These are phyloP conservation scores for Carcharodon carcharias DNA, from an alignment of 2,797 vertebrate species.

Conservation along the genomic window DNA sequence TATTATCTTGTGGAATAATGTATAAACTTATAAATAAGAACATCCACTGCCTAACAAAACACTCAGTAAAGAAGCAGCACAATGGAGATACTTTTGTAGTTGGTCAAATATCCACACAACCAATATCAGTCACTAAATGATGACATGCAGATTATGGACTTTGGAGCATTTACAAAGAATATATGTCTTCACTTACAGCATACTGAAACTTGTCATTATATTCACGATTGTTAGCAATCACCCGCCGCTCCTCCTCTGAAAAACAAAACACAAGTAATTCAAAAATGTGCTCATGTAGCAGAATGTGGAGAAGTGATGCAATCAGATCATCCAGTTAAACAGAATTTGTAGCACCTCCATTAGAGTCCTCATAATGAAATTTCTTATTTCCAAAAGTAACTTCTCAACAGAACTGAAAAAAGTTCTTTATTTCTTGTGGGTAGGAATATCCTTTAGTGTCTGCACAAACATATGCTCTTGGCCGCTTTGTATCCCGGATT, in stretches of 20 bases:
- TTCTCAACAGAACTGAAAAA: not conserved
- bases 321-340: not conserved
- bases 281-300: conserved; percentile 36
- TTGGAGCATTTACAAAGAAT: not conserved
- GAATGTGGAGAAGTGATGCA: not conserved
- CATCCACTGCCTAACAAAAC: not conserved
- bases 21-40: not conserved
- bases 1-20: not conserved
- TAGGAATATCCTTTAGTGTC: not conserved
- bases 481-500: too few relatives aligned
- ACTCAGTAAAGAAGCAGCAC: not conserved
- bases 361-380: not conserved
- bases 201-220: conserved; percentile 74
- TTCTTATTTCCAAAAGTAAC: not conserved
- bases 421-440: not conserved
- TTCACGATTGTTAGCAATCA: conserved; percentile 71
- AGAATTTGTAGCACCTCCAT: not conserved
- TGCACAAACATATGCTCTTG: not conserved
- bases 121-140: not conserved
- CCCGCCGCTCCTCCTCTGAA: conserved; percentile 70
- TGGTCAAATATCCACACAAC: not conserved
- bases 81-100: not conserved
- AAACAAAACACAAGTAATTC: conserved; percentile 44
- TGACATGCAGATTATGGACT: not conserved
- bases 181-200: conserved; percentile 59